phyloP scores from a whole-genome alignment of 2,888 invertebrate genomes.

The Globia sparganii region DNA sequence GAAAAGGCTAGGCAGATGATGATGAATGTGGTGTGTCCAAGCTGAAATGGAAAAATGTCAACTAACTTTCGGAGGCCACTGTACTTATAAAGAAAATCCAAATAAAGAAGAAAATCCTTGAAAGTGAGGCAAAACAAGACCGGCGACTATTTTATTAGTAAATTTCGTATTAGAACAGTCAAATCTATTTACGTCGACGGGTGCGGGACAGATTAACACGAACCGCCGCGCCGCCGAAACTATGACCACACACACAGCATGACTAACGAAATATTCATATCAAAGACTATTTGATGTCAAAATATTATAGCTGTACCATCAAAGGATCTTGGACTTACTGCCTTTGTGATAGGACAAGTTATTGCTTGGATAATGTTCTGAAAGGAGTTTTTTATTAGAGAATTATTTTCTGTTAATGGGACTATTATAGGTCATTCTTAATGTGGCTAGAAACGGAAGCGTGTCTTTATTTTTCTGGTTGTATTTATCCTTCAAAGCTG shows the following conservation, averaged over 20 bases:
- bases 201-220: slow-evolving; percentile 62
- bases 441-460: slow-evolving; percentile 22
- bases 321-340: slow-evolving; percentile 18
- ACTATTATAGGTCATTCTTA: slow-evolving; percentile 46
- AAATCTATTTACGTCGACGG: slow-evolving; percentile 60
- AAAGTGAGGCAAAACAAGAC: slow-evolving; percentile 29
- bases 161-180: slow-evolving; percentile 37
- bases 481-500: slow-evolving; percentile 12
- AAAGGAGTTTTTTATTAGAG: slow-evolving; percentile 51
- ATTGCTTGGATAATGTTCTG: slow-evolving; percentile 1
- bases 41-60: too few relatives aligned
- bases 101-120: slow-evolving; percentile 8
- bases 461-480: slow-evolving; percentile 25
- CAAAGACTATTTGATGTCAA: slow-evolving; percentile 61
- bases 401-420: slow-evolving; percentile 51
- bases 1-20: too few relatives aligned
- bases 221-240: slow-evolving; percentile 61
- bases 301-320: slow-evolving; percentile 32
- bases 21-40: too few relatives aligned
- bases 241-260: too few relatives aligned
- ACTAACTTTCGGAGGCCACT: too few relatives aligned
- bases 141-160: slow-evolving; percentile 36
- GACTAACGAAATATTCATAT: slow-evolving; percentile 68
- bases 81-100: too few relatives aligned
- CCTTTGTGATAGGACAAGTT: slow-evolving; percentile 5